Percentiles rank a stretch among this genome's conserved stretches.
These are phyloP conservation scores for Grammomys surdaster DNA, from an alignment of 2,113 vertebrate species.

Conservation along the genomic window DNA sequence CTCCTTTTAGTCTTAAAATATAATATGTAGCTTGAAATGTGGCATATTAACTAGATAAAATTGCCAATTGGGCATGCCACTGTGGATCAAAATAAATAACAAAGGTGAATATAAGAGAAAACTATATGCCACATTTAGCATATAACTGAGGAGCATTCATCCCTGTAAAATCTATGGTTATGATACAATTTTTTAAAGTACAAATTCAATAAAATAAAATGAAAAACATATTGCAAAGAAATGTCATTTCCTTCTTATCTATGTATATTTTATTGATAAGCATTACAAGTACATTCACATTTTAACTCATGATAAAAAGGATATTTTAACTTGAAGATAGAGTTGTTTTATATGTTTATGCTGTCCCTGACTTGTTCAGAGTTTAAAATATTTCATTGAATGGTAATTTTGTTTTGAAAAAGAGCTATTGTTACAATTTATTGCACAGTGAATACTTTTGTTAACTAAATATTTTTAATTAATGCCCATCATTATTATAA, in stretches of 20 bases:
- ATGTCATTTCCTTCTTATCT: not conserved
- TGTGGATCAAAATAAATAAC: not conserved
- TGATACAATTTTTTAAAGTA: conserved; percentile 10
- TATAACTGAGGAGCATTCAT: conserved; percentile 56
- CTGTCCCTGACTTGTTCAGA: conserved; percentile 61
- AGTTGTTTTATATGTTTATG: conserved; percentile 54
- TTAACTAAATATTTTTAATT: conserved; percentile 80
- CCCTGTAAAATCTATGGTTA: conserved; percentile 48
- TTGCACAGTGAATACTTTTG: conserved; percentile 75
- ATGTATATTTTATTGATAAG: not conserved
- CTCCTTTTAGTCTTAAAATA: not conserved
- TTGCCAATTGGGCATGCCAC: not conserved
- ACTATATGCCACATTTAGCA: conserved; percentile 52
- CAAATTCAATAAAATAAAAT: conserved; percentile 48
- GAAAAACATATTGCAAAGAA: conserved; percentile 50
- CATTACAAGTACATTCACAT: conserved; percentile 49
- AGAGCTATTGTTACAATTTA: conserved; percentile 70
- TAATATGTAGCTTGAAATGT: conserved; percentile 37
- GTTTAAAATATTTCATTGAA: conserved; percentile 1
- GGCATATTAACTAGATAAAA: conserved; percentile 21
- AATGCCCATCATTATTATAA: conserved; percentile 69
- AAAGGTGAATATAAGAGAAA: conserved; percentile 23
- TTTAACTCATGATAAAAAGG: conserved; percentile 67
- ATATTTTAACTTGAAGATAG: conserved; percentile 49
- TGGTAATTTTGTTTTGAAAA: conserved; percentile 71